A percentile compares a stretch with the other conserved stretches of the same genome.
Conservation (phyloP, 1,140 invertebrate species). For the Linepithema humile region DNA sequence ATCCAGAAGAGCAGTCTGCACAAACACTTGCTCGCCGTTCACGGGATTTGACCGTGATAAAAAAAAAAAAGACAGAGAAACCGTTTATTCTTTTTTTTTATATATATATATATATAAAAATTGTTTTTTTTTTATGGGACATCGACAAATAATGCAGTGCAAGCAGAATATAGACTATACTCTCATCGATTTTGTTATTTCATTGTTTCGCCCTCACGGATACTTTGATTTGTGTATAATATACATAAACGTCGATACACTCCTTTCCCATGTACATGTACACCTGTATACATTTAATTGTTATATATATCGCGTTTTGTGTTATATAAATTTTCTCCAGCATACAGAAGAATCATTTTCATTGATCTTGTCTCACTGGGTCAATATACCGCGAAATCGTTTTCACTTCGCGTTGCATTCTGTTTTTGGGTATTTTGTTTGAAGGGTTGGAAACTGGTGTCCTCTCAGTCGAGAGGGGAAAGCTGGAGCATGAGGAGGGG, state of each 20-base stretch:
- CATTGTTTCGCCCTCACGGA: neutral
- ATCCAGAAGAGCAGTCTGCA: slow-evolving; percentile 76
- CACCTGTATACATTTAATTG: neutral
- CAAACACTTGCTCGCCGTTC: slow-evolving; percentile 67
- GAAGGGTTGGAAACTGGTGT: slow-evolving; percentile 68
- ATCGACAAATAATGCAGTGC: neutral
- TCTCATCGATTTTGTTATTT: neutral
- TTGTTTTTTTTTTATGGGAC: neutral
- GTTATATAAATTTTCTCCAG: slow-evolving; percentile 10
- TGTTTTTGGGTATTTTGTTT: slow-evolving; percentile 63
- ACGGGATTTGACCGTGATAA: neutral
- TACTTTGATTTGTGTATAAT: slow-evolving; percentile 11
- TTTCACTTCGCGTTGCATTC: slow-evolving; percentile 54
- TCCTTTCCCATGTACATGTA: neutral
- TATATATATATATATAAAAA: too few species aligned
- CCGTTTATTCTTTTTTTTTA: neutral
- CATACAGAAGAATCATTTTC: neutral
- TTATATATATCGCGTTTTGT: neutral
- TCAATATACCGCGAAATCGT: slow-evolving; percentile 24
- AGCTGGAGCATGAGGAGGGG: slow-evolving; percentile 19
- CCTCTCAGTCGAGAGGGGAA: slow-evolving; percentile 41
- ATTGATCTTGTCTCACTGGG: slow-evolving; percentile 30
- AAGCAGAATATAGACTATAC: slow-evolving; percentile 11
- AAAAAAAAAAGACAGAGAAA: neutral
- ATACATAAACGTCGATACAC: neutral